phyloP scores from a whole-genome alignment of 2,113 vertebrate species.

The Fukomys damarensis region DNA sequence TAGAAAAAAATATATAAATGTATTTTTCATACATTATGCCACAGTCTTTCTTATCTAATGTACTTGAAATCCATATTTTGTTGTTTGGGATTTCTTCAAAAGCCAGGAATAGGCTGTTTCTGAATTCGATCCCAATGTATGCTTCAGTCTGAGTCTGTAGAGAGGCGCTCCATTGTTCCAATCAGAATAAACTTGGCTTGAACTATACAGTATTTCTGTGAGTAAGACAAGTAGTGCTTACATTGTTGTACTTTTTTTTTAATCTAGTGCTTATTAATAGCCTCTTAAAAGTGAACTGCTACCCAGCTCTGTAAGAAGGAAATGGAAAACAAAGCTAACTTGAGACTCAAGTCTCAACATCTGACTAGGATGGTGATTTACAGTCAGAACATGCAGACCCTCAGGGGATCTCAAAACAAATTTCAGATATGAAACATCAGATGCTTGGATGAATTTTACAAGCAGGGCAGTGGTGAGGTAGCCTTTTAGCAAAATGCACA shows the following conservation, averaged over 20 bases:
- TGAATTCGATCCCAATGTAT: not conserved
- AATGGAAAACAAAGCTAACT: not conserved
- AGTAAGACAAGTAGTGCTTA: slow-evolving; percentile 39
- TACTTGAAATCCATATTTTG: not conserved
- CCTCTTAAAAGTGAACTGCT: slow-evolving; percentile 56
- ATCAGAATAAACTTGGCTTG: not conserved
- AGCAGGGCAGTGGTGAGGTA: slow-evolving; percentile 17
- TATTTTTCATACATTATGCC: not conserved
- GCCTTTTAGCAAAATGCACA: slow-evolving; percentile 32
- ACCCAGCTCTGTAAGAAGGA: not conserved
- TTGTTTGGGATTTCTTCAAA: not conserved
- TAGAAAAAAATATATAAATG: not conserved
- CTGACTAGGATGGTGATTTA: slow-evolving; percentile 49
- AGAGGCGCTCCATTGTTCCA: not conserved
- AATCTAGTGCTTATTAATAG: slow-evolving; percentile 49
- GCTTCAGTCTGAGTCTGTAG: not conserved
- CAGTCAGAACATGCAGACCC: not conserved
- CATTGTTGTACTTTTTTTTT: slow-evolving; percentile 37
- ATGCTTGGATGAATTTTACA: slow-evolving; percentile 52
- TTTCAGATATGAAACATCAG: slow-evolving; percentile 18
- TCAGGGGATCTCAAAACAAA: slow-evolving; percentile 8
- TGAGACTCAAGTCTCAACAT: not conserved
- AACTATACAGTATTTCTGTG: slow-evolving; percentile 31
- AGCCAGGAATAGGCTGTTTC: not conserved
- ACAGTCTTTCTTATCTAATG: not conserved